Evolutionary conservation across 2,113 vertebrate genomes (phyloP).

Genomic region (Leiothrix lutea): DNA sequence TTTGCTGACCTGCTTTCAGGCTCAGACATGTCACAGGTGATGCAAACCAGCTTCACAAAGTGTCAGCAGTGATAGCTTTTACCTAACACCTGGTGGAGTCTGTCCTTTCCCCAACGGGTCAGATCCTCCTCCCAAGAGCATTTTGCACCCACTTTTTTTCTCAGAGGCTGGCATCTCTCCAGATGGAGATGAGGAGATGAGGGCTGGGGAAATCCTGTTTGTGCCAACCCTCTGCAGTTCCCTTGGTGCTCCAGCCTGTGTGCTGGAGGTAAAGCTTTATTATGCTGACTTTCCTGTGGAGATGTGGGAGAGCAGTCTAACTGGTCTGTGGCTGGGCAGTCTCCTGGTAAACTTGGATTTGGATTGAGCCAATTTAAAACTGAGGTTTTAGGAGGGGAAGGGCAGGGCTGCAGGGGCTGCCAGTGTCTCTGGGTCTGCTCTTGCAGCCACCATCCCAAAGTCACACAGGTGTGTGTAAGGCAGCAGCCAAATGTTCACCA

Average conservation of each 20-base stretch:
- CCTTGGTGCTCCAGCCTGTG: not conserved
- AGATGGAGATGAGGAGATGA: not conserved
- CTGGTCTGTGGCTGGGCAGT: not conserved
- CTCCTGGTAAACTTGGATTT: not conserved
- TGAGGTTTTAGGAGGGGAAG: not conserved
- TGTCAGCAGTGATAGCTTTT: not conserved
- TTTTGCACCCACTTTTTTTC: not conserved
- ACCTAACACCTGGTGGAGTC: not conserved
- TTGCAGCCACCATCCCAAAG: not conserved
- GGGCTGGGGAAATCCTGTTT: not conserved
- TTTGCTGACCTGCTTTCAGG: not conserved
- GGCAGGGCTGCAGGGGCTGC: not conserved
- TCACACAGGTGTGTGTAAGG: not conserved
- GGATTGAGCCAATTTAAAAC: not conserved
- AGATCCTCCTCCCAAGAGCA: not conserved
- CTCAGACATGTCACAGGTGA: not conserved
- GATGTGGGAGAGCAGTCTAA: not conserved
- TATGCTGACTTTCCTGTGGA: not conserved
- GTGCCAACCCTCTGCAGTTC: not conserved
- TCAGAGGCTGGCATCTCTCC: not conserved
- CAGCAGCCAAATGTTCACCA: not conserved
- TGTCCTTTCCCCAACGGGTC: accelerated
- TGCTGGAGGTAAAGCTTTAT: not conserved
- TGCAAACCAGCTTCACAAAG: not conserved
- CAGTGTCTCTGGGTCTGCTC: not conserved